A percentile compares a stretch with the other conserved stretches of the same genome.
Evolutionary conservation across 35 echinoderm and acorn worm genomes (phyloP).

Genomic region (Apostichopus parvimensis): DNA sequence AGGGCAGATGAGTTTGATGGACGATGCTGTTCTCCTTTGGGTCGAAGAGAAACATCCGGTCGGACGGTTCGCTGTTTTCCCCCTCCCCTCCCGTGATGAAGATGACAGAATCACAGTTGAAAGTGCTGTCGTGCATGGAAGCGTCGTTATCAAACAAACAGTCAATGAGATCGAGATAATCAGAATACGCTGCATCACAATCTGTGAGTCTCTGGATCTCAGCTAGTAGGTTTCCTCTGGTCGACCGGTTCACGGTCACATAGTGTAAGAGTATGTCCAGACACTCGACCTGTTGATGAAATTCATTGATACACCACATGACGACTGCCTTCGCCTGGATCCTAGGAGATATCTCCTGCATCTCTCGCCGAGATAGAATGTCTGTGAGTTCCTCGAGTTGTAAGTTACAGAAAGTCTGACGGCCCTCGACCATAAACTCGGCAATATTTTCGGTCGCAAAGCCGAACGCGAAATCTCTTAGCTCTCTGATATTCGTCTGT

Average conservation of each 20-base stretch:
- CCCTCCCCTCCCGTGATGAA: slow-evolving; percentile 75
- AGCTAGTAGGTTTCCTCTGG: not conserved
- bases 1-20: slow-evolving; percentile 58
- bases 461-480: not conserved
- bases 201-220: not conserved
- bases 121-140: not conserved
- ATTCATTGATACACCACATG: slow-evolving; percentile 40
- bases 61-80: slow-evolving; percentile 38
- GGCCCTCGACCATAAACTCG: slow-evolving; percentile 23
- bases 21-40: slow-evolving; percentile 46
- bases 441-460: slow-evolving; percentile 22
- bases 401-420: slow-evolving; percentile 12
- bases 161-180: not conserved
- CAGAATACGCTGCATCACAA: not conserved
- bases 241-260: not conserved
- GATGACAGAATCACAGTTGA: slow-evolving; percentile 18
- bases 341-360: slow-evolving; percentile 5
- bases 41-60: slow-evolving; percentile 59
- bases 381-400: slow-evolving; percentile 23
- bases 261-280: slow-evolving; percentile 28
- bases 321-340: slow-evolving; percentile 7
- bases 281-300: slow-evolving; percentile 8
- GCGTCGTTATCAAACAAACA: not conserved
- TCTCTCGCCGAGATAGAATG: slow-evolving; percentile 22
- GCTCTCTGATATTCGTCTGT: not conserved